Percentiles rank a stretch among this genome's conserved stretches.
phyloP scores from a whole-genome alignment of 1,140 invertebrate species.

The Chelonus insularis region DNA sequence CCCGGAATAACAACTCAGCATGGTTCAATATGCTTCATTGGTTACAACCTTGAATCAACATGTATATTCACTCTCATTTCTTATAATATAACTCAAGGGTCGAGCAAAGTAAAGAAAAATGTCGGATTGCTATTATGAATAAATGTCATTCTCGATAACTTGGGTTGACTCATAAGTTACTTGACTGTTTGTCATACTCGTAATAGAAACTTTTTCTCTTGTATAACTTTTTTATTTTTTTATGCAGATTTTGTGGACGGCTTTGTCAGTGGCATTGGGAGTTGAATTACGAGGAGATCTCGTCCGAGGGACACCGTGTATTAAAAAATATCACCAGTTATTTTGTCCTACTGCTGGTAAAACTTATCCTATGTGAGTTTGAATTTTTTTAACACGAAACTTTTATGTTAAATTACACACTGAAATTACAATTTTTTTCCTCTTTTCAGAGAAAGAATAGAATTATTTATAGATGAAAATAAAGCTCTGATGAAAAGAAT shows the following conservation, averaged over 20 bases:
- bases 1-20: conserved; percentile 20
- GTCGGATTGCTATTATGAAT: neutral
- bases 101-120: neutral
- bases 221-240: conserved; percentile 25
- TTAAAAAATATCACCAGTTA: conserved; percentile 84
- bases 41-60: conserved; percentile 27
- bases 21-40: conserved; percentile 17
- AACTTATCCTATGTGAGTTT: conserved; percentile 87
- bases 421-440: no score
- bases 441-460: conserved; percentile 80
- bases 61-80: conserved; percentile 16
- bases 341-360: conserved; percentile 89
- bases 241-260: conserved; percentile 85
- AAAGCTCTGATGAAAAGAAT: conserved; percentile 89
- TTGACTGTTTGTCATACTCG: neutral
- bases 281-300: conserved; percentile 83
- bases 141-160: conserved; percentile 3
- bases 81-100: conserved; percentile 8
- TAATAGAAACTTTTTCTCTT: neutral
- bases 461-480: conserved; percentile 90
- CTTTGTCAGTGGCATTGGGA: conserved; percentile 80
- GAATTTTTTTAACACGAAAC: no score
- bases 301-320: conserved; percentile 83
- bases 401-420: no score
- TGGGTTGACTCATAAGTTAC: neutral